phyloP scores from a whole-genome alignment of 2,888 invertebrate genomes.

The Cremastobaeus sp. region DNA sequence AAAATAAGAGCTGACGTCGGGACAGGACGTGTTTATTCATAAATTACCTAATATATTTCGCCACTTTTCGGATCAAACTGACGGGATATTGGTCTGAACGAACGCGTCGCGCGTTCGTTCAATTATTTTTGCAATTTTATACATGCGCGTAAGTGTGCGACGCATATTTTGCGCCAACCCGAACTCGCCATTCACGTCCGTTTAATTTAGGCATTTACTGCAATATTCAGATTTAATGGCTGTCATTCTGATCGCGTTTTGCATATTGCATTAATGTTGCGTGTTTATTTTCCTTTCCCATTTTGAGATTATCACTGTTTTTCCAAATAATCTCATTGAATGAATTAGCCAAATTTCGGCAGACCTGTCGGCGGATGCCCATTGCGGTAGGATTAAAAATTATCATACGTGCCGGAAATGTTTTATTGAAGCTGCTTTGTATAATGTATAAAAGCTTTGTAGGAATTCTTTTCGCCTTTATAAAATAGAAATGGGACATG shows the following conservation, averaged over 20 bases:
- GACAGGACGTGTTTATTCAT: conserved; percentile 51
- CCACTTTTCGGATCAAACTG: conserved; percentile 39
- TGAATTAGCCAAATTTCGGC: conserved; percentile 35
- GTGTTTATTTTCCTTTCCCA: conserved; percentile 46
- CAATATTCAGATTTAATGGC: conserved; percentile 59
- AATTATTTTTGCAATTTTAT: conserved; percentile 61
- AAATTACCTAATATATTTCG: conserved; percentile 53
- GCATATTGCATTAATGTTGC: conserved; percentile 52
- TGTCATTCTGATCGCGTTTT: conserved; percentile 55
- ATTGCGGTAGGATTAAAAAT: no score
- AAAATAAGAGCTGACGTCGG: conserved; percentile 37
- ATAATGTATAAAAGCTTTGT: no score
- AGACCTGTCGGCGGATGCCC: no score
- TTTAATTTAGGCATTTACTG: conserved; percentile 61
- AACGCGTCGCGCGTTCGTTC: conserved; percentile 37
- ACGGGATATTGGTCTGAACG: conserved; percentile 21
- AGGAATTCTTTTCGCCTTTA: no score
- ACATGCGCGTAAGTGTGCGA: conserved; percentile 32
- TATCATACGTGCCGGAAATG: no score
- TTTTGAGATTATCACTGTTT: conserved; percentile 43
- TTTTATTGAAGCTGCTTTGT: no score
- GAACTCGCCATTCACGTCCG: conserved; percentile 53
- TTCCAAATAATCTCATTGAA: conserved; percentile 48
- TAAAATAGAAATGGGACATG: no score
- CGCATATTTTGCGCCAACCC: conserved; percentile 56